Evolutionary conservation across 1,140 invertebrate species (phyloP), one percentile per base, ranked within the genome.

Genomic region (Tribolium madens): DNA sequence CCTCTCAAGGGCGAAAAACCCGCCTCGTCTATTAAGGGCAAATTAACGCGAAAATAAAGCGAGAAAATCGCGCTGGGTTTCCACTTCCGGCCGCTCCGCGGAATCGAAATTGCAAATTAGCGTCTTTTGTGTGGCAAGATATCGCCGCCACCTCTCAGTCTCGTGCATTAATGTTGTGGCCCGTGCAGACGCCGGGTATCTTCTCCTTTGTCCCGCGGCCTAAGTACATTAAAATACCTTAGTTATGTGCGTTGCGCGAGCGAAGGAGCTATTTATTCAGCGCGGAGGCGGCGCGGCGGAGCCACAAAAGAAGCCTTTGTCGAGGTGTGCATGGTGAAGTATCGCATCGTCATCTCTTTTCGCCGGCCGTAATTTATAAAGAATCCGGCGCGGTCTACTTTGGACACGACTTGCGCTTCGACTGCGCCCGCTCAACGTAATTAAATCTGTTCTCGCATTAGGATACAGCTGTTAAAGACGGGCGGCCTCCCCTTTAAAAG

Each of bases 371-470:
- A 71, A 71, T 71, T 71, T 47, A 31, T 52, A 72, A 72, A 72
- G 69, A 71, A 71, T 71, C 69, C 69, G 47, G 17, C 42, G 42
- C 69, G 42, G 70, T 72, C 70, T 26, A 52, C 70, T 72, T 72
- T 52, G 70, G 70, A 64, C 57, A 72, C 70, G 14, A 48, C 14
- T 72, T 72, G 70, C 70, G 21, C 70, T 48, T 36, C 9, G 17
- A 72, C n/a, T 71, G 47, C 36, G 36, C 42, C 42, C 47, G 36
- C 69, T 50, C 46, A 46, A 7, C 47, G 46, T 72, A 72, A 72
- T 72, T 72, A 72, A 72, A 72, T 72, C 70, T 72, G 70, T 72
- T 72, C 70, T 48, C 70, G 70, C 70, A 72, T 72, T 52, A 72
- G 70, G 70, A 72, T 72, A 72, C 70, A 72, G 70, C 46, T 72